A percentile compares a stretch with the other conserved stretches of the same genome.
These are phyloP conservation scores for Sinella curviseta DNA, from an alignment of 1,140 invertebrate genomes.

Conservation along the genomic window DNA sequence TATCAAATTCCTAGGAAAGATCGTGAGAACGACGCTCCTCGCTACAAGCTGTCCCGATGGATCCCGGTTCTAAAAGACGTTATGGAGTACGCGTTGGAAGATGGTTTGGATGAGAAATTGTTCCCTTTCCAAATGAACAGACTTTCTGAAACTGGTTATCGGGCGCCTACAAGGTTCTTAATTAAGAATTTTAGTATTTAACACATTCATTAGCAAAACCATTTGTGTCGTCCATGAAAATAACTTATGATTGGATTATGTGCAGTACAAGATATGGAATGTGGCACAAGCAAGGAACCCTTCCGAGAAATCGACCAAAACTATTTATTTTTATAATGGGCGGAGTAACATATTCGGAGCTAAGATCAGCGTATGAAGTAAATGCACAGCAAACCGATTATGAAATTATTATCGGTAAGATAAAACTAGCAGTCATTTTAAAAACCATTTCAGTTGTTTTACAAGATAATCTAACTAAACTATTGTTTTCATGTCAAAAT, in stretches of 20 bases:
- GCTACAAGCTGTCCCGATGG: constrained; percentile 98
- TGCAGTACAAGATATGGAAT: constrained; percentile 95
- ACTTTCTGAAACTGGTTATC: constrained; percentile 79
- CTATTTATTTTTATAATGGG: constrained; percentile 96
- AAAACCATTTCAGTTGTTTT: neutral
- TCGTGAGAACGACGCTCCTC: neutral
- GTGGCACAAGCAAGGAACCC: constrained; percentile 92
- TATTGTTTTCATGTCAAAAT: constrained; percentile 15
- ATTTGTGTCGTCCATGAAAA: neutral
- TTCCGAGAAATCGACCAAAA: constrained; percentile 92
- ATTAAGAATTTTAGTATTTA: neutral
- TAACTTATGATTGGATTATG: constrained; percentile 28
- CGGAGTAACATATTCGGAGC: constrained; percentile 93
- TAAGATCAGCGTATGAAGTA: constrained; percentile 96
- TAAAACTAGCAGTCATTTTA: neutral
- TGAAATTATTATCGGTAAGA: constrained; percentile 95
- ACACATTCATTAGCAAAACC: neutral
- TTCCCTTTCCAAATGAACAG: constrained; percentile 92
- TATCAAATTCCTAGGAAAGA: constrained; percentile 13
- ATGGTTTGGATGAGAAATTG: constrained; percentile 76
- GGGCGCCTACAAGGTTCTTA: constrained; percentile 75
- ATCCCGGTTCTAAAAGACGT: constrained; percentile 97
- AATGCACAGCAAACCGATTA: constrained; percentile 94
- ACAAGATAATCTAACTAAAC: neutral
- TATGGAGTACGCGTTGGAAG: constrained; percentile 97